Base-by-base conservation (phyloP, 30 jellyfish, hydroid and myxozoan genomes). In the Pseudorhiza aurosa region DNA sequence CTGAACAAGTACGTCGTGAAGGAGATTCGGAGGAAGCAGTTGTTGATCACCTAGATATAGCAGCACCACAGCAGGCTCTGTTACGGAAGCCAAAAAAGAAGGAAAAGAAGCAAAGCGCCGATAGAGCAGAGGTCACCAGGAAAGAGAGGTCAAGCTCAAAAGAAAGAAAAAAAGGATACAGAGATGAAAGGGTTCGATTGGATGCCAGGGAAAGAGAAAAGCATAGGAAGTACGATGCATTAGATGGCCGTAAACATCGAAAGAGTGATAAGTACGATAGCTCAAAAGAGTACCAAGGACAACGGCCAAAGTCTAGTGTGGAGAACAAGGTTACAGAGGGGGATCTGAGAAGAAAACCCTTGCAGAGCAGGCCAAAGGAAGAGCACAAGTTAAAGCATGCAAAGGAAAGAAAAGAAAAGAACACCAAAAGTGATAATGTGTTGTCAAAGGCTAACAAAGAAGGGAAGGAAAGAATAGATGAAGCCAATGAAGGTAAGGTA, bases 11-110 rank as follows among this genome's bases (percentile, higher is more conserved):
- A 40, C 30, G 44, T 27, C 44, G 90, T 25, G 90, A 64, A 47
- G 56, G 31, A 0, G 90, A 78, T 15, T 47, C 58, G 21, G 97
- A 88, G 14, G 85, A 72, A 56, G 88, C 25, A 8, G 82, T 83
- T 25, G 86, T 89, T n/a, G 97, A 89, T 65, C 97, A 89, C 65
- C 56, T 89, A 31, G 97, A 89, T 44, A 89, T 89, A 10, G 79
- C 85, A 4, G 95, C 90, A 1, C 97, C 97, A 18, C 97, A 72
- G 77, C 95, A 89, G 21, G 85, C 88, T 17, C 30, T 62, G 60
- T 27, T 58, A 27, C 31, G 82, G 44, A 75, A 56, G 35, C 7
- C 78, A 10, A 89, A 73, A 35, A 65, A 44, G 67, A 86, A 76
- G 56, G 51, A 58, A 35, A 30, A 40, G 22, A 56, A 56, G 35